Percentiles rank a stretch among this genome's conserved stretches.
These are phyloP conservation scores for Clistopyga incitator DNA, from an alignment of 2,888 invertebrate species.

Conservation along the genomic window DNA sequence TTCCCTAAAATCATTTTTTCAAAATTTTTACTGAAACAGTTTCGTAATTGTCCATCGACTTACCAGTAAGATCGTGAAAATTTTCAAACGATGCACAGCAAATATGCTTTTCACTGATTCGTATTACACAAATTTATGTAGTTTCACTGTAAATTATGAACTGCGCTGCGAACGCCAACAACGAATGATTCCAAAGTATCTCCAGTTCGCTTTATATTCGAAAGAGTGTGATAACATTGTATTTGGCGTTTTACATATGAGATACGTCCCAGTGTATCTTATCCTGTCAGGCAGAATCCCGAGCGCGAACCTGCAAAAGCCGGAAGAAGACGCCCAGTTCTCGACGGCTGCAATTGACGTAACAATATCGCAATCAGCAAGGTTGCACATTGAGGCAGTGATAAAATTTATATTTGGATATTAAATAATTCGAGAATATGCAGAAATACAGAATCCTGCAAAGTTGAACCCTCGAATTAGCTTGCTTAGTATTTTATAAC, in stretches of 20 bases:
- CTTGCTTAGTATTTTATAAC: no score
- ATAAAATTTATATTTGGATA: neutral
- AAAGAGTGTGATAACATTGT: neutral
- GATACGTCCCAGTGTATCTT: neutral
- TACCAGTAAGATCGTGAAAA: neutral
- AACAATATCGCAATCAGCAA: neutral
- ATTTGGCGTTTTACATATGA: neutral
- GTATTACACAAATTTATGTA: neutral
- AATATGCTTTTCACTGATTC: neutral
- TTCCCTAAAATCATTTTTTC: no score
- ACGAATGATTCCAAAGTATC: neutral
- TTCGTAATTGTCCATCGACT: neutral
- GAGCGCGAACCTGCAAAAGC: neutral
- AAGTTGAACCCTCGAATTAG: no score
- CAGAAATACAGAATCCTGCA: neutral
- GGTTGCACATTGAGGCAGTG: neutral
- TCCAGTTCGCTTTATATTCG: neutral
- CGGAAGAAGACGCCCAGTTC: slow-evolving; percentile 8
- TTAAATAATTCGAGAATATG: neutral
- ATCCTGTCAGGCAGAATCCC: neutral
- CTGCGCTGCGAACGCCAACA: neutral
- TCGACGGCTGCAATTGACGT: neutral
- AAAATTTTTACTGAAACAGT: neutral
- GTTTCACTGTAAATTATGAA: neutral
- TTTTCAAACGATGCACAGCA: no score